Base-by-base conservation (phyloP, 2,888 invertebrate genomes). In the Coelopa pilipes region DNA sequence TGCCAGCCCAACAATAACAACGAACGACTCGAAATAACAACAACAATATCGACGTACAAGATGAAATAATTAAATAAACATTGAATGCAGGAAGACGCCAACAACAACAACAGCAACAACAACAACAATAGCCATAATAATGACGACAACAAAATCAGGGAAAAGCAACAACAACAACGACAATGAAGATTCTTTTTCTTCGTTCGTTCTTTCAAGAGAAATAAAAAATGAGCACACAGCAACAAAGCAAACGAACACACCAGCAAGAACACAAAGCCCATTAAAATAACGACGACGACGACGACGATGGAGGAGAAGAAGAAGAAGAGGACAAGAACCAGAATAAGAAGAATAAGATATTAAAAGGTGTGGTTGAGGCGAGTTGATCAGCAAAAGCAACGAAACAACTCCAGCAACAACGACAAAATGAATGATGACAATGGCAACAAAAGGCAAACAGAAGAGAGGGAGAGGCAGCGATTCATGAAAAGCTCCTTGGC, bases 401-500 rank as follows among this genome's bases (percentile, higher is more conserved):
- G 65, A 74, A 74, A 74, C 50, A 68, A 74, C 74, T 77, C 75
- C 63, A 72, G 60, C 53, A 76, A 71, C 50, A 77, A 55, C 34
- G 34, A 34, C 34, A 34, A 34, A 34, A 34, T 34, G 34, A 34
- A 34, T 34, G 34, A 34, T 34, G 34, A 34, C 34, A 34, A 59
- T 34, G 57, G 55, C 53, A 55, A 68, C 53, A 68, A 68, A 47
- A 57, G 34, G 7, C 34, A 57, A 68, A 63, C 47, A 77, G 78
- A 77, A 77, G 45, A 17, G 65, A 70, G 73, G 45, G 74, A 60
- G 24, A 11, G 17, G 46, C 19, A 69, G 46, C n/a, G 47, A 45
- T 69, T 69, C 67, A 15, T 57, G 72, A 73, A 77, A 63, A 78
- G 34, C 76, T 77, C 76, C 76, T 78, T 78, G 76, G 76, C 76